Evolutionary conservation across 2,113 vertebrate genomes (phyloP).

Genomic region (Catharus bicknelli): DNA sequence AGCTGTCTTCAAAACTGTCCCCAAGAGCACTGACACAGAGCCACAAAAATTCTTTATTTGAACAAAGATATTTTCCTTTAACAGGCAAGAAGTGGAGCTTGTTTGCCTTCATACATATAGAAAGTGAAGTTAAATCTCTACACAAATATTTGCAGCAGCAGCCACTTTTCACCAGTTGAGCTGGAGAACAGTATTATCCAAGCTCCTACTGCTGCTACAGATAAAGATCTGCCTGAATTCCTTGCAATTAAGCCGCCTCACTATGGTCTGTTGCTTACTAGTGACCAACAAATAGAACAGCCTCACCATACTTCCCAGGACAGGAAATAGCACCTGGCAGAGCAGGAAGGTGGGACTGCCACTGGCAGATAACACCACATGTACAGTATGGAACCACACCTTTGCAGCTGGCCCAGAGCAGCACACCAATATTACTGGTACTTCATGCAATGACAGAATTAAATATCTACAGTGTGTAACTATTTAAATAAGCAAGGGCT

Average conservation of each 20-base stretch:
- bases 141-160: not conserved
- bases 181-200: not conserved
- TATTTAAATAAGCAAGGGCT: not conserved
- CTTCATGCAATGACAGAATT: not conserved
- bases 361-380: not conserved
- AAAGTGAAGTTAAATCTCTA: not conserved
- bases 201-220: not conserved
- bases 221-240: not conserved
- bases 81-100: not conserved
- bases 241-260: constrained; percentile 6
- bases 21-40: not conserved
- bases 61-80: not conserved
- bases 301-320: not conserved
- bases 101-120: not conserved
- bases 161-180: not conserved
- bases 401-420: not conserved
- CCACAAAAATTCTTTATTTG: not conserved
- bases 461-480: not conserved
- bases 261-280: not conserved
- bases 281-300: not conserved
- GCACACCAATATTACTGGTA: not conserved
- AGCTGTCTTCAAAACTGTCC: not conserved
- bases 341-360: not conserved
- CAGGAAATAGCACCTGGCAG: not conserved
- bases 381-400: not conserved